These are phyloP conservation scores for Botrylloides violaceus DNA, from an alignment of 23 tunicate species.

Conservation along the genomic window DNA sequence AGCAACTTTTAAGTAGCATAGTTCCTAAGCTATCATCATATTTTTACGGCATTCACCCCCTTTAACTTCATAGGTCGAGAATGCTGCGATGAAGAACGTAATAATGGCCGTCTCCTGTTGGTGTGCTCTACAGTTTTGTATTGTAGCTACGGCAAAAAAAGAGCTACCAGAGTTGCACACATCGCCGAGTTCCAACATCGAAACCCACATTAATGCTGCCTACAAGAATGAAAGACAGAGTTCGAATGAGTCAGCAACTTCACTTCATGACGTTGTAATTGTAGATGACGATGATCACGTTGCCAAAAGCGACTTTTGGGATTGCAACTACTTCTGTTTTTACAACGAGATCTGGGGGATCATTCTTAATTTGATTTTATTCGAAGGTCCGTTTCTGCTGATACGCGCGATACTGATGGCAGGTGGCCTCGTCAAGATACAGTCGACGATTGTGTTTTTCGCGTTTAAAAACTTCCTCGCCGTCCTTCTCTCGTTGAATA, in stretches of 20 bases:
- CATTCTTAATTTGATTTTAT: slow-evolving; percentile 58
- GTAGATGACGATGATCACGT: too few relatives aligned
- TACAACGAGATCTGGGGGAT: slow-evolving; percentile 85
- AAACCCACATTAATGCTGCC: not conserved
- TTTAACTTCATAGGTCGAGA: slow-evolving; percentile 25
- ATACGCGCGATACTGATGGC: too few relatives aligned
- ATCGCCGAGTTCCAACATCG: not conserved
- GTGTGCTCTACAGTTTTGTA: slow-evolving; percentile 54
- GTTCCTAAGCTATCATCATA: not conserved
- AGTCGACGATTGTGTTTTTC: too few relatives aligned
- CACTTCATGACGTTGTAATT: too few relatives aligned
- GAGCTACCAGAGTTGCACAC: slow-evolving; percentile 30
- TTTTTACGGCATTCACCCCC: not conserved
- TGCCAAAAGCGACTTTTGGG: too few relatives aligned
- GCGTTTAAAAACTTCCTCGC: too few relatives aligned
- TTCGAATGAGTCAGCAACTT: too few relatives aligned
- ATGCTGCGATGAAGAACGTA: slow-evolving; percentile 19
- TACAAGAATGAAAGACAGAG: not conserved
- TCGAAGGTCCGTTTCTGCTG: too few relatives aligned
- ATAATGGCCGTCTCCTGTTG: slow-evolving; percentile 44
- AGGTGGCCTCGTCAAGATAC: too few relatives aligned
- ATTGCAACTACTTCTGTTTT: slow-evolving; percentile 61
- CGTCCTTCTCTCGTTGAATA: too few relatives aligned
- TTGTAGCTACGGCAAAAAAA: slow-evolving; percentile 52
- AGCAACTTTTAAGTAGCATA: not conserved